Evolutionary conservation across 1,140 invertebrate genomes (phyloP).

Genomic region (Leptinotarsa lineolata): DNA sequence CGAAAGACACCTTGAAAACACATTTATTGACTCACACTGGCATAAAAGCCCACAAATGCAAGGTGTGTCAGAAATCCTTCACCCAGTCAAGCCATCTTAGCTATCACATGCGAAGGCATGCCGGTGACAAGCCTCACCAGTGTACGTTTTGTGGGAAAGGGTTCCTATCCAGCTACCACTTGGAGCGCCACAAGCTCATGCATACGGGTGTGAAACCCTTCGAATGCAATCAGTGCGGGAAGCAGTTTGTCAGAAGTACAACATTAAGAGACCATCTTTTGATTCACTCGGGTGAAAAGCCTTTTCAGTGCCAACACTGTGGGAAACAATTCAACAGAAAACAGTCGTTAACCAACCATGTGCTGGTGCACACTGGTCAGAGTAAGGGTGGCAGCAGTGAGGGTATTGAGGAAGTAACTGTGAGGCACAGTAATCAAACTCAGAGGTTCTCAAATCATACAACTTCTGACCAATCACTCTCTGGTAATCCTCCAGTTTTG

Average conservation of each 20-base stretch:
- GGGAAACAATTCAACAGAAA: slow-evolving; percentile 60
- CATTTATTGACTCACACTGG: slow-evolving; percentile 35
- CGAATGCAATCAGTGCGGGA: slow-evolving; percentile 60
- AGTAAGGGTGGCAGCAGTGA: neutral
- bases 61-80: slow-evolving; percentile 43
- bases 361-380: slow-evolving; percentile 6
- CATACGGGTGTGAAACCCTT: slow-evolving; percentile 26
- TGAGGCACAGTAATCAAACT: neutral
- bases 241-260: slow-evolving; percentile 63
- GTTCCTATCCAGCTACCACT: slow-evolving; percentile 42
- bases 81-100: slow-evolving; percentile 36
- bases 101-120: slow-evolving; percentile 41
- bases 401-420: neutral
- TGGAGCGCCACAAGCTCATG: slow-evolving; percentile 26
- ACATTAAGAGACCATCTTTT: slow-evolving; percentile 64
- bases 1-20: slow-evolving; percentile 30
- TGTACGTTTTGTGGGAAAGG: slow-evolving; percentile 39
- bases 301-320: slow-evolving; percentile 62
- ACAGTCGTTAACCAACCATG: slow-evolving; percentile 21
- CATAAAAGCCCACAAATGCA: slow-evolving; percentile 37
- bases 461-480: neutral
- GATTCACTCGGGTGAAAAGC: slow-evolving; percentile 68
- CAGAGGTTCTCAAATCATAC: neutral
- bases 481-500: neutral
- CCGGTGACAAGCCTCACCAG: slow-evolving; percentile 41